Evolutionary conservation across 2,888 invertebrate genomes (phyloP).

Genomic region (Galerucella calmariensis): DNA sequence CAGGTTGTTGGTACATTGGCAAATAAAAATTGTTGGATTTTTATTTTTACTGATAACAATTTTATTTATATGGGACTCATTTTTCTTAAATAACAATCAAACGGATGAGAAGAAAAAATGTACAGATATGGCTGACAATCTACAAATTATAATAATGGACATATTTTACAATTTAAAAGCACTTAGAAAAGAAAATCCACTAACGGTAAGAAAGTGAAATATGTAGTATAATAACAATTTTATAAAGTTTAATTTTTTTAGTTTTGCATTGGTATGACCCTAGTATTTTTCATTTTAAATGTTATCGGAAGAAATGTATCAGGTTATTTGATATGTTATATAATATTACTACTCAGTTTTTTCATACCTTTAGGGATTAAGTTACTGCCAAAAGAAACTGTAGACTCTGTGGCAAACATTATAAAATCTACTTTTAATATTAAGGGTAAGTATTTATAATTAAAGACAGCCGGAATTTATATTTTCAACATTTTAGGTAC

Average conservation of each 20-base stretch:
- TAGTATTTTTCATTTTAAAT: constrained; percentile 57
- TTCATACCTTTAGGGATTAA: constrained; percentile 54
- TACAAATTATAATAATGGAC: constrained; percentile 46
- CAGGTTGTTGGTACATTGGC: constrained; percentile 61
- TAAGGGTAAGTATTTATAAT: constrained; percentile 38
- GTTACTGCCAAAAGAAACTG: constrained; percentile 53
- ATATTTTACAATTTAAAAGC: constrained; percentile 51
- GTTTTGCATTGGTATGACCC: constrained; percentile 62
- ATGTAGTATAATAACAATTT: background rate
- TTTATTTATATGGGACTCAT: constrained; percentile 58
- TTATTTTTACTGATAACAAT: constrained; percentile 59
- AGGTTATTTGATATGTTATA: constrained; percentile 58
- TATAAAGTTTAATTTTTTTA: constrained; percentile 51
- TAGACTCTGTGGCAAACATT: constrained; percentile 44
- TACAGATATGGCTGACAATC: constrained; percentile 50
- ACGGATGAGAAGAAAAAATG: constrained; percentile 47
- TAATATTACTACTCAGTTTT: constrained; percentile 53
- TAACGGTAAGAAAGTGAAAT: constrained; percentile 56
- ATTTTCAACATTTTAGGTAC: constrained; percentile 50
- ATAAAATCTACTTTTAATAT: constrained; percentile 45
- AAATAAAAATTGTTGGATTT: constrained; percentile 63
- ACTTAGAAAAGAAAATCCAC: constrained; percentile 61
- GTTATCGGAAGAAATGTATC: constrained; percentile 60
- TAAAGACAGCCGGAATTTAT: background rate
- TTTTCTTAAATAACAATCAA: constrained; percentile 47